phyloP scores from a whole-genome alignment of 1,140 invertebrate genomes.

The Brachionus asplanchnoidis region DNA sequence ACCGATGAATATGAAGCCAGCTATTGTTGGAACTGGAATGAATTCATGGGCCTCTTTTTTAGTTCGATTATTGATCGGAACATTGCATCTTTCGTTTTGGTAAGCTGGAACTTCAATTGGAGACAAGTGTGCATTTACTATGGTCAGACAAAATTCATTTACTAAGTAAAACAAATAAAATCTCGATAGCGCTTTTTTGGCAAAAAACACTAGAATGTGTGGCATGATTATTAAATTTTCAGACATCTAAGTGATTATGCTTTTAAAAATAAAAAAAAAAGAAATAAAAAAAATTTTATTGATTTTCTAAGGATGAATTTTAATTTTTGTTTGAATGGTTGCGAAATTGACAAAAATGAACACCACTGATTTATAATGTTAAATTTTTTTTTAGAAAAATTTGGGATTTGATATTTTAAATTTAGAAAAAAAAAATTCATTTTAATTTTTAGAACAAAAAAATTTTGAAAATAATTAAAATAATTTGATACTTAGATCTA shows the following conservation, averaged over 20 bases:
- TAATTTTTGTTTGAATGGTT: neutral
- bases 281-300: neutral
- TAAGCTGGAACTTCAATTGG: conserved; percentile 9
- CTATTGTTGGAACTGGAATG: conserved; percentile 11
- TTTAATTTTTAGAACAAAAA: neutral
- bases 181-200: neutral
- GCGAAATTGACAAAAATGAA: neutral
- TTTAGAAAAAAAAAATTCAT: neutral
- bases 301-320: neutral
- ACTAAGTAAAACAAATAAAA: neutral
- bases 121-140: neutral
- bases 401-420: neutral
- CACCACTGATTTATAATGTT: neutral
- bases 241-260: neutral
- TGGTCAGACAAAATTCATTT: neutral
- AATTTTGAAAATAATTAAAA: neutral
- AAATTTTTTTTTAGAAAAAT: neutral
- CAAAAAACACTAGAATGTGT: neutral
- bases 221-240: neutral
- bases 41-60: conserved; percentile 14
- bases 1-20: conserved; percentile 1
- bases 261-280: neutral
- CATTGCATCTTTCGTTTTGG: conserved; percentile 29
- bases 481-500: neutral
- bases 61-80: neutral